phyloP scores from a whole-genome alignment of 1,140 invertebrate species.

The Fopius arisanus region DNA sequence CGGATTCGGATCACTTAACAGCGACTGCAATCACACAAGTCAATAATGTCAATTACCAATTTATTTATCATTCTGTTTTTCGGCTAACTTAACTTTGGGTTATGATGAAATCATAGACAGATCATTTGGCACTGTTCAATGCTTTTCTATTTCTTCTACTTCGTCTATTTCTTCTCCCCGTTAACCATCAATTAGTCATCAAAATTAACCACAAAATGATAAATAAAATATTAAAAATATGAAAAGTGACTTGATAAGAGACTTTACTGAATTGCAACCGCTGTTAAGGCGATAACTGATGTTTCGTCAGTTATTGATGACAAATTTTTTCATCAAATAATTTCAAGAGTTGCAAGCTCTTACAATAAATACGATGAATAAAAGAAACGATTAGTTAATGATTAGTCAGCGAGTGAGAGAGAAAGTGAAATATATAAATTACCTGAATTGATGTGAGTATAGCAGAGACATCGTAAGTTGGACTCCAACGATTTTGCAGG shows the following conservation, averaged over 20 bases:
- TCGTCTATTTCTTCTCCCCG: too few relatives aligned
- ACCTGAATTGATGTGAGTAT: constrained; percentile 95
- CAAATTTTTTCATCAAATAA: not conserved
- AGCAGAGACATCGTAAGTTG: constrained; percentile 99
- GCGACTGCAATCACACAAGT: constrained; percentile 77
- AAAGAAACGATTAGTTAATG: too few relatives aligned
- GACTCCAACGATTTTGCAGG: constrained; percentile 99
- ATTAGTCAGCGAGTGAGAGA: not conserved
- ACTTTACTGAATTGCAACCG: constrained; percentile 64
- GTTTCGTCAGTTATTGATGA: constrained; percentile 8
- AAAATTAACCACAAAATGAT: constrained; percentile 1
- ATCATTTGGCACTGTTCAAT: not conserved
- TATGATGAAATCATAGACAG: not conserved
- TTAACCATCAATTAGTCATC: not conserved
- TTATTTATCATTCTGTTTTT: constrained; percentile 27
- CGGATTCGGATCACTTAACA: constrained; percentile 95
- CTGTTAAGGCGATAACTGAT: constrained; percentile 58
- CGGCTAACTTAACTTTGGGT: not conserved
- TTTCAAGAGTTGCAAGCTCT: not conserved
- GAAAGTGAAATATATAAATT: constrained; percentile 27
- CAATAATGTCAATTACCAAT: constrained; percentile 44
- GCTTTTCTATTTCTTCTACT: too few relatives aligned
- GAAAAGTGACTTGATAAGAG: constrained; percentile 34
- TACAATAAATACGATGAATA: too few relatives aligned
- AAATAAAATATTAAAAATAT: not conserved